phyloP scores from a whole-genome alignment of 2,888 invertebrate genomes.

The Chironomus riparius region DNA sequence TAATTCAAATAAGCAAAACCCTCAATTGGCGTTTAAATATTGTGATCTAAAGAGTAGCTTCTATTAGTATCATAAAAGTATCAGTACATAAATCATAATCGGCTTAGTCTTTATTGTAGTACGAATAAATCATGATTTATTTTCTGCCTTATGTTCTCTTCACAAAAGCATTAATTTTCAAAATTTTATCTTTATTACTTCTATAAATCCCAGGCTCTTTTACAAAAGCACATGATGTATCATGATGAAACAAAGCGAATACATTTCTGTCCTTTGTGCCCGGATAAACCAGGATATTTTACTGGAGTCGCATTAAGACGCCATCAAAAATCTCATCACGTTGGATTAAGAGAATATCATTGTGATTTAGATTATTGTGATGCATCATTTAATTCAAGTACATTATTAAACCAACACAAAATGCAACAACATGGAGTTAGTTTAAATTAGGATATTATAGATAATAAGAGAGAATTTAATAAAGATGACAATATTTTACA shows the following conservation, averaged over 20 bases:
- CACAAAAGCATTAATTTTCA: no score
- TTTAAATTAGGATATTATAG: neutral
- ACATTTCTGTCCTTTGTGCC: constrained; percentile 4
- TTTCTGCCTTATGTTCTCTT: no score
- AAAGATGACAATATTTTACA: no score
- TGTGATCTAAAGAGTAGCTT: neutral
- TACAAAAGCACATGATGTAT: constrained; percentile 15
- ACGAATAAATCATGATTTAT: no score
- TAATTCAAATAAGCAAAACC: no score
- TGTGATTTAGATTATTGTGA: neutral
- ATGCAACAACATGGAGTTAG: neutral
- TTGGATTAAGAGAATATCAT: neutral
- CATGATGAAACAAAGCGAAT: constrained; percentile 1
- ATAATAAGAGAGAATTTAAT: no score
- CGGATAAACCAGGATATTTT: neutral
- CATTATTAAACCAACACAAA: neutral
- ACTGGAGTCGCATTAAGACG: constrained; percentile 10
- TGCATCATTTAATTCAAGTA: neutral
- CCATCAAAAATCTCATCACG: constrained; percentile 8
- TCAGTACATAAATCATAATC: neutral
- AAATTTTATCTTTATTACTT: neutral
- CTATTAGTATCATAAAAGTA: neutral
- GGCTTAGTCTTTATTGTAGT: no score
- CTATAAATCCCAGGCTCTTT: neutral
- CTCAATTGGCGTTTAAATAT: no score